These are phyloP conservation scores for Karalla daura DNA, from an alignment of 2,797 vertebrate genomes.

Conservation along the genomic window DNA sequence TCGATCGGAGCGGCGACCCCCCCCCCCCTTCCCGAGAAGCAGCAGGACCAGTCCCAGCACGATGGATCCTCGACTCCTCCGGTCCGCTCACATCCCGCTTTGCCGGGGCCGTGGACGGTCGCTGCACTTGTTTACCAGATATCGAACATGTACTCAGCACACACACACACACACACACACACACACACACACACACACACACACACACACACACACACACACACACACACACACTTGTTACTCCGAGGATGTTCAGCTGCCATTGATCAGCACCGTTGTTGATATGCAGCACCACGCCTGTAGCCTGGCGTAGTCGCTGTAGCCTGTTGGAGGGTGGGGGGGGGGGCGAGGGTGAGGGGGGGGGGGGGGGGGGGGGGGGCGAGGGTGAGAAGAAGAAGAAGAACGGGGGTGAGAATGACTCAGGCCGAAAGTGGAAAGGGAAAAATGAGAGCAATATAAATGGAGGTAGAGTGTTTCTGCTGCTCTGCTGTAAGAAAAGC, in stretches of 20 bases:
- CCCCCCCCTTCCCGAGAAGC: no score
- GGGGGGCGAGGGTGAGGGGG: no score
- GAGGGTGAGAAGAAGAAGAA: no score
- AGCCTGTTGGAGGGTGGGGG: slow-evolving; percentile 21
- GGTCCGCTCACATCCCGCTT: no score
- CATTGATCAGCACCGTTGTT: slow-evolving; percentile 54
- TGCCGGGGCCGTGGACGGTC: no score
- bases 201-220: neutral
- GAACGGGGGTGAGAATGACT: slow-evolving; percentile 26
- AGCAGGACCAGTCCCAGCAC: no score
- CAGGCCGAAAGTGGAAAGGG: neutral
- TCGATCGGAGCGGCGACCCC: no score
- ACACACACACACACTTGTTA: slow-evolving; percentile 24
- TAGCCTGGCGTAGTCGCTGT: slow-evolving; percentile 18
- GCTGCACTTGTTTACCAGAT: neutral
- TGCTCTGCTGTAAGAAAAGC: slow-evolving; percentile 48
- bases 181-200: neutral
- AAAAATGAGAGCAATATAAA: slow-evolving; percentile 48
- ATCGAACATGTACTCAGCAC: neutral
- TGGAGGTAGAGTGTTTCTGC: slow-evolving; percentile 46
- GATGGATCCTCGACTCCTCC: no score
- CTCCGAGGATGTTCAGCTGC: slow-evolving; percentile 25
- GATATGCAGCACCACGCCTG: slow-evolving; percentile 56
- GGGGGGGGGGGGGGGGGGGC: no score
- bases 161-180: neutral